Percentiles rank a stretch among this genome's conserved stretches.
Conservation (phyloP, 2,113 vertebrate genomes). For the Motacilla tschutschensis region DNA sequence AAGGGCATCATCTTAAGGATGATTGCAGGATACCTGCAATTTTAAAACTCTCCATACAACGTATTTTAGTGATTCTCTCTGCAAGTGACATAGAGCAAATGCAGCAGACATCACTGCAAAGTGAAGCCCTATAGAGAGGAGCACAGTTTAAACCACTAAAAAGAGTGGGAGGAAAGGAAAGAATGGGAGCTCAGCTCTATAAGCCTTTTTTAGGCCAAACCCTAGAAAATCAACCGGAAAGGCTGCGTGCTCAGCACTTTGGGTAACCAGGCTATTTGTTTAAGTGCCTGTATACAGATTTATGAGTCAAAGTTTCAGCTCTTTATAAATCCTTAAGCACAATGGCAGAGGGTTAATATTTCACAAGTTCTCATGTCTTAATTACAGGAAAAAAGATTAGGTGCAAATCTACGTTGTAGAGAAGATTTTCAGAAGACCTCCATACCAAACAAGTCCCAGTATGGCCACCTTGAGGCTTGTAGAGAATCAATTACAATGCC, state of each 20-base stretch:
- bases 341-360: constrained; percentile 9
- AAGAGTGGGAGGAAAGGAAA: constrained; percentile 29
- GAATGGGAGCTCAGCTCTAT: constrained; percentile 4
- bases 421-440: constrained; percentile 16
- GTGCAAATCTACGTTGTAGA: not conserved
- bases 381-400: not conserved
- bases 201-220: constrained; percentile 39
- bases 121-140: not conserved
- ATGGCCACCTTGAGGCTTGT: not conserved
- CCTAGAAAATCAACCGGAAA: not conserved
- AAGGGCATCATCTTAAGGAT: not conserved
- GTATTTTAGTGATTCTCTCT: not conserved
- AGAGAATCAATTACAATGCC: not conserved
- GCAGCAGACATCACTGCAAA: constrained; percentile 4
- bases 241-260: constrained; percentile 27
- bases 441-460: not conserved
- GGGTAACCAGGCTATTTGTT: constrained; percentile 39
- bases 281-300: constrained; percentile 40
- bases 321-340: constrained; percentile 23
- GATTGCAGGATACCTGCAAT: not conserved
- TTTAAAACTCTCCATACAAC: not conserved
- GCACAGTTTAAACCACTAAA: constrained; percentile 32
- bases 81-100: not conserved
- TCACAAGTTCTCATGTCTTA: not conserved
- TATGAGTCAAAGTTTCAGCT: constrained; percentile 27